phyloP scores from a whole-genome alignment of 37 sponge, comb jelly and placozoan species.

The Hexactinellida sp. region DNA sequence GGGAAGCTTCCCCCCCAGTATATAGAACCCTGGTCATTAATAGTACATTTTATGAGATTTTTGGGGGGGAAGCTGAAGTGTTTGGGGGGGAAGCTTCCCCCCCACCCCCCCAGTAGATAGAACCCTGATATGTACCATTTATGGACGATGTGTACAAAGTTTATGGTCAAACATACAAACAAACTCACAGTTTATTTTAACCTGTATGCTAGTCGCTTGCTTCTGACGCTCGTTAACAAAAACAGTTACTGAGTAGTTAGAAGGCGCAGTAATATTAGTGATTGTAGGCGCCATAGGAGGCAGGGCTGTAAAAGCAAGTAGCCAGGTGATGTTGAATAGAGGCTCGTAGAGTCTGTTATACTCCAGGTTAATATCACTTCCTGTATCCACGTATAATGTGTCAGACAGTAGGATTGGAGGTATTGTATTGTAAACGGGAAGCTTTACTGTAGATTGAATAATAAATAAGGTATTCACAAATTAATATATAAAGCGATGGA shows the following conservation, averaged over 20 bases:
- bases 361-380: not conserved
- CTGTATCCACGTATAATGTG: not conserved
- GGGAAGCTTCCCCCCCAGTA: too few species aligned
- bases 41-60: too few species aligned
- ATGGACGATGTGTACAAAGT: too few species aligned
- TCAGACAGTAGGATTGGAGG: not conserved
- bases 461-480: not conserved
- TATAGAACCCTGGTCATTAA: too few species aligned
- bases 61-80: too few species aligned
- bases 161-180: too few species aligned
- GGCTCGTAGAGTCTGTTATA: slow-evolving; percentile 5
- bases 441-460: not conserved
- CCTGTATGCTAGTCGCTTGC: not conserved
- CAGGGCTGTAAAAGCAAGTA: not conserved
- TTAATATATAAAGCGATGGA: too few species aligned
- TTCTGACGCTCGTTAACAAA: not conserved
- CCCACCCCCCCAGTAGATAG: too few species aligned
- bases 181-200: slow-evolving; percentile 9
- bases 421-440: not conserved
- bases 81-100: too few species aligned
- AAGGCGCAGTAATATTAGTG: not conserved
- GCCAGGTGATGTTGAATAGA: not conserved
- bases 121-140: too few species aligned
- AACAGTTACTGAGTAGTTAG: not conserved
- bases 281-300: not conserved